Percentiles rank a stretch among this genome's conserved stretches.
phyloP scores from a whole-genome alignment of 2,113 vertebrate genomes.

The Corythoichthys intestinalis region DNA sequence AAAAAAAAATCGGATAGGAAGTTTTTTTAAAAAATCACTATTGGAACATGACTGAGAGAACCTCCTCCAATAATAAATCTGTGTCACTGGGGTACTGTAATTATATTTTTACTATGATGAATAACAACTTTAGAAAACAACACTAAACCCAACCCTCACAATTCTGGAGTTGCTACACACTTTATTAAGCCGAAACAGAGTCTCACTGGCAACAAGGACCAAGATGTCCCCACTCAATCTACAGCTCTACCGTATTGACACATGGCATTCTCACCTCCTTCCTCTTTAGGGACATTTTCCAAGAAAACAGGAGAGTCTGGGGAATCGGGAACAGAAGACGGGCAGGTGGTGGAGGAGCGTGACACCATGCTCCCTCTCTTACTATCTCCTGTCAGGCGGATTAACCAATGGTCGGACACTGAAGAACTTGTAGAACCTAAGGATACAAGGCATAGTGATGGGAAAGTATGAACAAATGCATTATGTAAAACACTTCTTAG shows the following conservation, averaged over 20 bases:
- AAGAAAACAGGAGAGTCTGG: slow-evolving; percentile 71
- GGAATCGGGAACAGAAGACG: slow-evolving; percentile 58
- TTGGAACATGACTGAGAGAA: too few relatives aligned
- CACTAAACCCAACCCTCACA: background rate
- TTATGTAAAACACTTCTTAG: background rate
- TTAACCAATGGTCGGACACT: slow-evolving; percentile 83
- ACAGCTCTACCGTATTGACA: background rate
- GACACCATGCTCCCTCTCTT: slow-evolving; percentile 69
- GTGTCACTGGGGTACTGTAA: too few relatives aligned
- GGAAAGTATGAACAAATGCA: background rate
- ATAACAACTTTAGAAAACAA: background rate
- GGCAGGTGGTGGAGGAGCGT: slow-evolving; percentile 61
- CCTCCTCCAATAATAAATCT: too few relatives aligned
- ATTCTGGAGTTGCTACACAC: background rate
- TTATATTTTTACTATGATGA: too few relatives aligned
- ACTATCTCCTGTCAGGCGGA: slow-evolving; percentile 72
- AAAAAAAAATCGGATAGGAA: too few relatives aligned
- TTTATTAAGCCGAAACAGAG: background rate
- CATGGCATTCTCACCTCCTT: slow-evolving; percentile 65
- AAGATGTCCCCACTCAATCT: background rate
- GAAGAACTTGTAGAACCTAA: slow-evolving; percentile 82
- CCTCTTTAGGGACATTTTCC: slow-evolving; percentile 45
- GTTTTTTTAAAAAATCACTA: too few relatives aligned
- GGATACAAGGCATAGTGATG: background rate
- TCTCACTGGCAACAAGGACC: background rate